Evolutionary conservation across 2,797 vertebrate genomes (phyloP).

Genomic region (Molossus molossus): DNA sequence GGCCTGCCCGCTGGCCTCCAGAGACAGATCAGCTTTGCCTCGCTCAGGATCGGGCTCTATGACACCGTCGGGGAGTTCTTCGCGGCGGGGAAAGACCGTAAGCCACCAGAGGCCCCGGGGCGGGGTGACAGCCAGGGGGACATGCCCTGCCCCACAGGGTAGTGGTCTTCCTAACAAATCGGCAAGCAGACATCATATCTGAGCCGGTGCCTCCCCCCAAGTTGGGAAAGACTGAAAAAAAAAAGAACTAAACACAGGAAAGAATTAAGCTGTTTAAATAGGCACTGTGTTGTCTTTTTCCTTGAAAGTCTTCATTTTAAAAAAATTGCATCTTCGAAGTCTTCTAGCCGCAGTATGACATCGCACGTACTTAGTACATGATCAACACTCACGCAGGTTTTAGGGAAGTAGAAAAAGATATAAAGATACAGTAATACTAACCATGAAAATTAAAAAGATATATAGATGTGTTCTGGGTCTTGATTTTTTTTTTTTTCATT

Average conservation of each 20-base stretch:
- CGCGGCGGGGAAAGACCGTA: constrained; percentile 92
- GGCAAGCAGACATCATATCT: not conserved
- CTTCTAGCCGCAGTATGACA: not conserved
- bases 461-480: not conserved
- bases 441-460: not conserved
- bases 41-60: constrained; percentile 94
- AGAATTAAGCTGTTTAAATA: not conserved
- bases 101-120: not conserved
- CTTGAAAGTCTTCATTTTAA: not conserved
- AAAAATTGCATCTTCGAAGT: not conserved
- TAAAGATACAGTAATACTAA: not conserved
- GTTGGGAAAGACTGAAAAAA: not conserved
- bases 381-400: not conserved
- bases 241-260: not conserved
- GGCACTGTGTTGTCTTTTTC: not conserved
- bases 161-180: not conserved
- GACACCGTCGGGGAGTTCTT: constrained; percentile 93
- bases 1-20: constrained; percentile 94
- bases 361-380: not conserved
- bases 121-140: not conserved
- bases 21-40: constrained; percentile 94
- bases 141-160: not conserved
- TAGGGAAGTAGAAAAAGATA: not conserved
- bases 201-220: not conserved
- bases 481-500: not conserved